Base-by-base conservation (phyloP, 2,113 vertebrate genomes). In the Callospermophilus lateralis region DNA sequence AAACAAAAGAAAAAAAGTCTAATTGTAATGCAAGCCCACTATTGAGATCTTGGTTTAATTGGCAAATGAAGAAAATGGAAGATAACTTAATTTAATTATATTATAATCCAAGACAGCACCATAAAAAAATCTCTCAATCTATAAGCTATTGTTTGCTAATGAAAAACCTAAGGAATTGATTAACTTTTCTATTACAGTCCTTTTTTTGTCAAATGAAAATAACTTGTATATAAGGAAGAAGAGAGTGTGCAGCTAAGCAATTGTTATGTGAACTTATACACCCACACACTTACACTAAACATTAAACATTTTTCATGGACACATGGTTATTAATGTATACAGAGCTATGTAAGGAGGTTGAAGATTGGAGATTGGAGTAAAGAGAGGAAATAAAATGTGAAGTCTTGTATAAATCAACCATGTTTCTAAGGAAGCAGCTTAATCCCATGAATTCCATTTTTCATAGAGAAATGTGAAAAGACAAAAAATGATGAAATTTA, bases 21-120 rank as follows among this genome's bases (percentile, higher is more conserved):
- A 96, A 95, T 76, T 48, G 53, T 16, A 95, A 76, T 32, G 53
- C 65, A 85, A 61, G 22, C 39, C 72, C 48, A 76, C 58, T 84
- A 63, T 67, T 39, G 95, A 92, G 72, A 93, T 70, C 79, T 42
- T 86, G 67, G n/a, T 70, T 70, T 94, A 92, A 83, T 55, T 91
- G 61, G 1, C 32, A 96, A 8, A 17, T 90, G 68, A 81, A 81
- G 55, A 78, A 8, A 85, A 51, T 26, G 0, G 88, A 42, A 83
- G 34, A 73, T 93, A 42, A n/a, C n/a, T n/a, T n/a, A n/a, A 84
- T 15, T 97, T 92, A 96, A 86, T 80, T 92, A 32, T 39, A 39
- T 15, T 80, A 55, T 73, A 91, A 39, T 74, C 65, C 89, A 84
- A 80, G 51, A 19, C 67, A 53, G 13, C 68, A 32, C 20, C 42